Conservation (phyloP, 2,888 invertebrate species). For the Parnassius glacialis region DNA sequence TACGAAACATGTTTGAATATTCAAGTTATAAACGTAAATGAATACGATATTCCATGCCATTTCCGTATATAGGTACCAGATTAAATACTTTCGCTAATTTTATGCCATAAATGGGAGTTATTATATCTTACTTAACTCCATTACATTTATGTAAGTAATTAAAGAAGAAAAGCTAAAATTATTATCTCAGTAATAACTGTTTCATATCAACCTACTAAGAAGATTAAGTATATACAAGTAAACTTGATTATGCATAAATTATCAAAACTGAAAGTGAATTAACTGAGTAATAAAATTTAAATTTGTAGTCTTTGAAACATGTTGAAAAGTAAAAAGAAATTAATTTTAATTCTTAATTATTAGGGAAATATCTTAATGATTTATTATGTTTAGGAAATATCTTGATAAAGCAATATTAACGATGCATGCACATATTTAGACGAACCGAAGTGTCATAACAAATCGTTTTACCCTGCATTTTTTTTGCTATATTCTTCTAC, state of each 20-base stretch:
- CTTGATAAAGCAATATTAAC: too few species aligned
- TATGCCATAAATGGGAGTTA: conserved; percentile 4
- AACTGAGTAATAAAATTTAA: not conserved
- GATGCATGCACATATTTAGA: conserved; percentile 4
- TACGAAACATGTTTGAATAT: conserved; percentile 45
- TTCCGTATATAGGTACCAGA: conserved; percentile 36
- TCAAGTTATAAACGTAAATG: conserved; percentile 53
- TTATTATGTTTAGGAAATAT: too few species aligned
- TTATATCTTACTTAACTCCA: conserved; percentile 1
- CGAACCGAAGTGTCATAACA: conserved; percentile 19
- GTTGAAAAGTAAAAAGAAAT: too few species aligned
- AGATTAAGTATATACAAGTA: too few species aligned
- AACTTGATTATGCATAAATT: too few species aligned
- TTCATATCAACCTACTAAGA: too few species aligned
- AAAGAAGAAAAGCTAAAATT: not conserved
- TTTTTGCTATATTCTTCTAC: conserved; percentile 34
- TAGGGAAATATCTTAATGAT: too few species aligned
- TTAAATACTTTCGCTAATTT: conserved; percentile 17
- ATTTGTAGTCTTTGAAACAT: not conserved
- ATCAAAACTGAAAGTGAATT: not conserved
- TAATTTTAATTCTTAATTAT: too few species aligned
- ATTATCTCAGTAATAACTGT: too few species aligned
- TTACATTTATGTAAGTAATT: not conserved
- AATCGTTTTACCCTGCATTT: conserved; percentile 37
- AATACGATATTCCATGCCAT: conserved; percentile 33